These are phyloP conservation scores for Typhlichthys subterraneus DNA, from an alignment of 2,797 vertebrate genomes.

Conservation along the genomic window DNA sequence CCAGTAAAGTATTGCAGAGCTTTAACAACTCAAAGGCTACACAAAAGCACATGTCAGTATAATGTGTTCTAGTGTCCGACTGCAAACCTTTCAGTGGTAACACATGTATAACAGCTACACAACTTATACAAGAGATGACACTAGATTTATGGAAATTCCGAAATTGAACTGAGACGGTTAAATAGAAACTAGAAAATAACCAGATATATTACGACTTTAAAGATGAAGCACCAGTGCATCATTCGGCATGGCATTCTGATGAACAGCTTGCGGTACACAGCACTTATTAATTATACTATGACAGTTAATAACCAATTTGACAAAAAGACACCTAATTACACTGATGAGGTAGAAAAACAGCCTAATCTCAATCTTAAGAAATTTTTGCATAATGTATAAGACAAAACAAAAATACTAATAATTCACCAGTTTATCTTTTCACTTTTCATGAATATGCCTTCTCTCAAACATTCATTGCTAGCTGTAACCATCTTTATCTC, in stretches of 20 bases:
- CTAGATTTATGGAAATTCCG: no score
- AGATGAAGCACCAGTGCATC: neutral
- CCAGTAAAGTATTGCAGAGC: no score
- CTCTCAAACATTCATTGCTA: no score
- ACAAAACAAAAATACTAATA: neutral
- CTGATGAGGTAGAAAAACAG: conserved; percentile 19
- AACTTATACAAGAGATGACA: no score
- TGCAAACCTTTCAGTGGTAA: no score
- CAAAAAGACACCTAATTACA: conserved; percentile 48
- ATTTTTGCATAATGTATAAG: conserved; percentile 1
- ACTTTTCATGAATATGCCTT: neutral
- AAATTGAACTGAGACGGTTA: no score
- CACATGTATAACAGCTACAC: no score
- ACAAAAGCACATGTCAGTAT: neutral
- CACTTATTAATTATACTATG: conserved; percentile 47
- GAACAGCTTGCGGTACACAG: conserved; percentile 27
- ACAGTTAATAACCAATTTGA: conserved; percentile 49
- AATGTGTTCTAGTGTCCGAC: neutral
- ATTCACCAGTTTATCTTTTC: neutral
- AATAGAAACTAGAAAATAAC: no score
- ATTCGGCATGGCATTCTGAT: conserved; percentile 39
- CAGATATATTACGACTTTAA: no score
- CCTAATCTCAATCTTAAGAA: neutral
- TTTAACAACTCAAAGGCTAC: neutral
- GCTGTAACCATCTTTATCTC: neutral